phyloP scores from a whole-genome alignment of 2,113 vertebrate species.

The Megaleporinus macrocephalus region DNA sequence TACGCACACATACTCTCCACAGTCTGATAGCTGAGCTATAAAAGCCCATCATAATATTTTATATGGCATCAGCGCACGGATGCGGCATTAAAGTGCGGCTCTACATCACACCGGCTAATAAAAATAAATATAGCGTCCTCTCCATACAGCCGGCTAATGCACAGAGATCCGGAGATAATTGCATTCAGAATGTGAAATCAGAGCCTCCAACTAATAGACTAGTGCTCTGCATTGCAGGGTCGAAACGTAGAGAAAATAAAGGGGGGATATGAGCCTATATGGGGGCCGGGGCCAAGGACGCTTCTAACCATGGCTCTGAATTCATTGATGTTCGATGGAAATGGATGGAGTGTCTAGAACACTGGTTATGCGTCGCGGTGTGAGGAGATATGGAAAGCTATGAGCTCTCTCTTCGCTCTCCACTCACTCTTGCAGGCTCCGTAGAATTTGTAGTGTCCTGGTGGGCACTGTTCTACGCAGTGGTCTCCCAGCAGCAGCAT shows the following conservation, averaged over 20 bases:
- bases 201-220: neutral
- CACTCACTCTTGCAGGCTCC: conserved; percentile 88
- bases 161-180: conserved; percentile 35
- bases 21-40: neutral
- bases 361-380: neutral
- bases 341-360: neutral
- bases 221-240: neutral
- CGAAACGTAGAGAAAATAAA: conserved; percentile 6
- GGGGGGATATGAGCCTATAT: neutral
- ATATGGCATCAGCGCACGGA: conserved; percentile 21
- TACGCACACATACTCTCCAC: neutral
- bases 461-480: conserved; percentile 83
- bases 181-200: conserved; percentile 29
- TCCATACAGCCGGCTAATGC: conserved; percentile 7
- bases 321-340: neutral
- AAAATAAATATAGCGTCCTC: conserved; percentile 34
- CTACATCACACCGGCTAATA: conserved; percentile 32
- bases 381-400: neutral
- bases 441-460: conserved; percentile 67
- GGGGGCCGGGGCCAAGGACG: neutral
- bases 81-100: conserved; percentile 10
- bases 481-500: conserved; percentile 82
- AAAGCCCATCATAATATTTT: conserved; percentile 30
- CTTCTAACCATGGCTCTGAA: neutral
- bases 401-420: too few species aligned